Evolutionary conservation across 2,888 invertebrate genomes (phyloP).

Genomic region (Esperia sulphurella): DNA sequence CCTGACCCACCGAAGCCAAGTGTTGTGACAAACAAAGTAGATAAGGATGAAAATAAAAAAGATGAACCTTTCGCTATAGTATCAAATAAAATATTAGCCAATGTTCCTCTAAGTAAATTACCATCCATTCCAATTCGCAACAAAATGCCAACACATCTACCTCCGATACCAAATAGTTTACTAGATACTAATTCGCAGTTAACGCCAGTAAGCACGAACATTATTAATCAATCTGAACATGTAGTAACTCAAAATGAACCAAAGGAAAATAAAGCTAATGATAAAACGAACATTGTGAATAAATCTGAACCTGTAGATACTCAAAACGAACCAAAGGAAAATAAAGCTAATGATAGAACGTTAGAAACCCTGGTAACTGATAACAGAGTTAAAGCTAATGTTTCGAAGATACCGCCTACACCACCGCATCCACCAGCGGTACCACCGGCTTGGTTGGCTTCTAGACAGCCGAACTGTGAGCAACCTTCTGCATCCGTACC

Average conservation of each 20-base stretch:
- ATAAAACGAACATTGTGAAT: constrained; percentile 13
- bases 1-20: constrained; percentile 29
- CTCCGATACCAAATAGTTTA: constrained; percentile 30
- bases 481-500: constrained; percentile 29
- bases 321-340: constrained; percentile 19
- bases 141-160: constrained; percentile 33
- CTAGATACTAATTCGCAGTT: constrained; percentile 7
- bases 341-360: constrained; percentile 21
- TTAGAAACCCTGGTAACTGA: constrained; percentile 22
- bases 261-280: constrained; percentile 19
- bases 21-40: constrained; percentile 23
- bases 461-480: constrained; percentile 31
- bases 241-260: constrained; percentile 18
- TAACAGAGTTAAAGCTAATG: constrained; percentile 22
- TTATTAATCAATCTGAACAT: constrained; percentile 16
- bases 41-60: constrained; percentile 14
- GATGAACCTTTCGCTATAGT: constrained; percentile 21
- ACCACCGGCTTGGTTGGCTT: constrained; percentile 61
- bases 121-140: constrained; percentile 60
- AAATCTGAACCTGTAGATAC: constrained; percentile 5
- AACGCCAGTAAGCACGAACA: not conserved
- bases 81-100: constrained; percentile 30
- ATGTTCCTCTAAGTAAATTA: constrained; percentile 52
- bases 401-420: constrained; percentile 22
- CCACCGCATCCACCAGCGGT: constrained; percentile 63